These are phyloP conservation scores for Pipistrellus kuhlii DNA, from an alignment of 2,797 vertebrate species.

Conservation along the genomic window DNA sequence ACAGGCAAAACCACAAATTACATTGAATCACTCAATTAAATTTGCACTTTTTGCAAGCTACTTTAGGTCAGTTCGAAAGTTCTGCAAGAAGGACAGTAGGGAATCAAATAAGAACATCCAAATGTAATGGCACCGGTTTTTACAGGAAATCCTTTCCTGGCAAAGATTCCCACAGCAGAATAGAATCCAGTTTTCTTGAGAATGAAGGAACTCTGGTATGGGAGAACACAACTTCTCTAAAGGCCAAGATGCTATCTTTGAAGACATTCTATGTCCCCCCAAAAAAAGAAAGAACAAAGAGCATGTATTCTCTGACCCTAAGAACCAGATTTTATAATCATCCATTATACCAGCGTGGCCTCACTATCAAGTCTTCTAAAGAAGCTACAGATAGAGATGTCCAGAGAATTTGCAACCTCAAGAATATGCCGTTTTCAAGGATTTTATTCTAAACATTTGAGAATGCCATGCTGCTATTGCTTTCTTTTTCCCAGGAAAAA, in stretches of 20 bases:
- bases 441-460: not conserved
- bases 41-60: slow-evolving; percentile 68
- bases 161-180: slow-evolving; percentile 77
- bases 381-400: not conserved
- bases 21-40: slow-evolving; percentile 76
- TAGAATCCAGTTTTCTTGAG: slow-evolving; percentile 79
- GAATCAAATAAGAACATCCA: slow-evolving; percentile 79
- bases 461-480: not conserved
- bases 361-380: not conserved
- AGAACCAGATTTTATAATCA: not conserved
- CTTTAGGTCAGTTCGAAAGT: slow-evolving; percentile 80
- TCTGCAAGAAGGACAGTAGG: slow-evolving; percentile 71
- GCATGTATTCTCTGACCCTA: slow-evolving; percentile 64
- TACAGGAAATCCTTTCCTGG: slow-evolving; percentile 74
- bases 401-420: not conserved
- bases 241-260: slow-evolving; percentile 73
- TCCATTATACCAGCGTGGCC: not conserved
- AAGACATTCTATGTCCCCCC: slow-evolving; percentile 53
- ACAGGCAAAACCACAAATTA: slow-evolving; percentile 60
- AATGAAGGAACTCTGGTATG: slow-evolving; percentile 79
- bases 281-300: slow-evolving; percentile 67
- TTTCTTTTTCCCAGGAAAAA: not conserved
- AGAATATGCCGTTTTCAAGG: not conserved
- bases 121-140: slow-evolving; percentile 76
- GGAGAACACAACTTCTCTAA: slow-evolving; percentile 77